Evolutionary conservation across 2,113 vertebrate species (phyloP), one percentile per base, ranked within the genome.

Genomic region (Micronycteris hirsuta): DNA sequence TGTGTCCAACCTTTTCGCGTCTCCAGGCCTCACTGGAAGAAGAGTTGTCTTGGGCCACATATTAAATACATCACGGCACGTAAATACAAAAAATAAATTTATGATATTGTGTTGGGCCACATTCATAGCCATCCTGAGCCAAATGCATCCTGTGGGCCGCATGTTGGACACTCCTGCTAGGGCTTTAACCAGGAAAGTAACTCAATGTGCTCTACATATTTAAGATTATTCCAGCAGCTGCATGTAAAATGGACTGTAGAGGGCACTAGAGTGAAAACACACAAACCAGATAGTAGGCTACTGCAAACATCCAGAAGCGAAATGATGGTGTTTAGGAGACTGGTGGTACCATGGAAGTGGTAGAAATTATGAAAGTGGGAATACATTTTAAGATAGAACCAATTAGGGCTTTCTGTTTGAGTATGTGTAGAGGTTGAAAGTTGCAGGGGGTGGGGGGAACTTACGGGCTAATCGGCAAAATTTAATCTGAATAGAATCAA

Each of bases 271-370:
- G 43, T 14, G n/a, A 45, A 93, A 4, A 26, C 26, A 38, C 13
- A 3, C 47, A 52, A 52, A 58, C n/a, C 67, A 33, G 6, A 67
- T 31, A 83, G n/a, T 7, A 16, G 49, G 58, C 45, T 58, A 8
- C 20, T 1, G 8, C 22, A 33, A 38, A 1, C 14, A 2, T 49
- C 63, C 43, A 26, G 2, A 4, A 5, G 26, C 0, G 5, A 74
- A 58, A 70, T 1, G 41, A 36, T 2, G 14, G 19, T 3, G 24
- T 5, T 38, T 14, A 70, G 76, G 12, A 63, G 58, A 38, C n/a
- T 36, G 38, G 82, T 0, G 41, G 82, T 65, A 65, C 47, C 19
- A 3, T 0, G 28, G 26, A 73, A 31, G 24, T 4, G 5, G 41
- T 1, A 38, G 67, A 86, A 49, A 81, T 10, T 17, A 13, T 43